phyloP scores from a whole-genome alignment of 2,113 vertebrate species.

The Eudyptes chrysolophus region DNA sequence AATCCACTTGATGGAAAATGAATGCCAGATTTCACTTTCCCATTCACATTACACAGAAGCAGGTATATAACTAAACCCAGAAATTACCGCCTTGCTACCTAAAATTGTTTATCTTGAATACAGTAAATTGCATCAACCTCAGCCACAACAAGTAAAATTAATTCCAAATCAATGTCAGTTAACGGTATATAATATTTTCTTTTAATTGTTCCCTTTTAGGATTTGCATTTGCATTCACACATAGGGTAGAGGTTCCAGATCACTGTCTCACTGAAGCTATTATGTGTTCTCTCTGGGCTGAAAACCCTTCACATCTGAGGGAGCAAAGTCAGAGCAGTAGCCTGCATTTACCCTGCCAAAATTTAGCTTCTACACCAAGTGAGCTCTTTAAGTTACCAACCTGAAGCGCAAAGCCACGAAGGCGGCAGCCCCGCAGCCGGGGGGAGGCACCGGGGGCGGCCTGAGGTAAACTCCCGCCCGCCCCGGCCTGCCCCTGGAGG shows the following conservation, averaged over 20 bases:
- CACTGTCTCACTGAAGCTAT: rapidly evolving
- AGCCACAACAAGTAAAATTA: neutral
- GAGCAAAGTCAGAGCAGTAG: rapidly evolving
- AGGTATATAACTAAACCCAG: neutral
- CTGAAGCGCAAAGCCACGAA: rapidly evolving
- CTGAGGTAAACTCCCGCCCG: neutral
- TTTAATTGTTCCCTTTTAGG: neutral
- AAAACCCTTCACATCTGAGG: neutral
- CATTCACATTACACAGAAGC: neutral
- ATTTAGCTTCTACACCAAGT: neutral
- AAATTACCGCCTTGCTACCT: neutral
- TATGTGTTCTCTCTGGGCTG: rapidly evolving
- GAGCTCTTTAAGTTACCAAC: neutral
- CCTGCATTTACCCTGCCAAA: neutral
- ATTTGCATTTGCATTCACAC: neutral
- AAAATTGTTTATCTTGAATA: neutral
- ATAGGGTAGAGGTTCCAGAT: neutral
- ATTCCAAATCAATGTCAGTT: neutral
- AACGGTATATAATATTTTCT: neutral
- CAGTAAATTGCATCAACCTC: neutral
- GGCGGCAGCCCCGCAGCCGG: rapidly evolving
- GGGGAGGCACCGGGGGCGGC: rapidly evolving
- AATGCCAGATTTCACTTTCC: neutral
- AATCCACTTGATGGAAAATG: neutral
- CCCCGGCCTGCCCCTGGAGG: no score